Conservation (phyloP, 1,140 invertebrate species). For the Drosophila simulans region DNA sequence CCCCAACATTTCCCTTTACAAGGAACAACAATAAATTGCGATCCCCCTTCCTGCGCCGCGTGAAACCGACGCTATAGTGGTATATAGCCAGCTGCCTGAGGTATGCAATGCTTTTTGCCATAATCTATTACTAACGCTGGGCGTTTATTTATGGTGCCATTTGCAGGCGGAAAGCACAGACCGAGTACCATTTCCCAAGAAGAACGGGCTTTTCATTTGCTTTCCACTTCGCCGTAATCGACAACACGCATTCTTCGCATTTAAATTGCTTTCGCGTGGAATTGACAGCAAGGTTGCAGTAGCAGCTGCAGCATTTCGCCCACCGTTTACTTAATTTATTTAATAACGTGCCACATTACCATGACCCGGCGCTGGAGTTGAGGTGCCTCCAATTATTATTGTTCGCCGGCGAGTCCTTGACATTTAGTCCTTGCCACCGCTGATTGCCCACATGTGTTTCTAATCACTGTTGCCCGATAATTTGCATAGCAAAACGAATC, state of each 20-base stretch:
- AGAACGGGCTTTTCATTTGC: constrained; percentile 13
- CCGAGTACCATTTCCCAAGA: constrained; percentile 57
- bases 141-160: constrained; percentile 73
- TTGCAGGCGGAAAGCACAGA: constrained; percentile 32
- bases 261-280: constrained; percentile 80
- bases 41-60: constrained; percentile 6
- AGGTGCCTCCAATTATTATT: constrained; percentile 36
- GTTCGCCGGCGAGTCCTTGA: constrained; percentile 48
- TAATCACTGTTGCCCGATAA: constrained; percentile 16
- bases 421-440: constrained; percentile 28
- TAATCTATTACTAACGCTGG: constrained; percentile 73
- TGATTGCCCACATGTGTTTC: constrained; percentile 36
- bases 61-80: background rate
- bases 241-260: constrained; percentile 70
- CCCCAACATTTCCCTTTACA: constrained; percentile 62
- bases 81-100: constrained; percentile 30
- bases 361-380: constrained; percentile 31
- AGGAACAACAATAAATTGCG: constrained; percentile 66
- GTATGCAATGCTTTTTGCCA: constrained; percentile 73
- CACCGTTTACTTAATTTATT: constrained; percentile 68
- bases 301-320: constrained; percentile 25
- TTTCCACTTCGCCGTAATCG: constrained; percentile 33
- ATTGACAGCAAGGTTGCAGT: constrained; percentile 39
- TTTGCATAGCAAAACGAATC: constrained; percentile 22
- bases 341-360: constrained; percentile 70